Base-by-base conservation (phyloP, 2,888 invertebrate species). In the Auanema sp. region DNA sequence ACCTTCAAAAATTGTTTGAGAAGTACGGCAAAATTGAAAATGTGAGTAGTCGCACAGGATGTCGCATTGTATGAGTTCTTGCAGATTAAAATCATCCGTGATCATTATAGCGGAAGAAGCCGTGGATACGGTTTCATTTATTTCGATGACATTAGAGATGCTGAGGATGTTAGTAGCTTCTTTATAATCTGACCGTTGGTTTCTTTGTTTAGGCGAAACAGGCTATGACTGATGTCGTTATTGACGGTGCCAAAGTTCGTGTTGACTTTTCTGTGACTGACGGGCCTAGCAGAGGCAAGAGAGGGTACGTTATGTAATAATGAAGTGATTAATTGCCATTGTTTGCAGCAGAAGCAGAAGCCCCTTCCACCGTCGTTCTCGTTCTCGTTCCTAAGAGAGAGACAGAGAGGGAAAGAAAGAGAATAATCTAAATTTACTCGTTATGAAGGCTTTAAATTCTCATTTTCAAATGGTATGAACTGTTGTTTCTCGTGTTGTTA, bases 21-120 rank as follows among this genome's bases (percentile, higher is more conserved):
- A 92, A 93, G 84, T 96, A 90, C 84, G 96, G 96, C 1, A 90
- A 90, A 0, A 90, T 96, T 41, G 92, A 94, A 84, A 90, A 92
- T 83, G 91, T 92, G 23, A 92, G 94, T 87, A 90, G 96, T 71
- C 93, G 47, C 16, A 47, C 47, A 58, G 91, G 93, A 80, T 95
- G 96, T 86, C 92, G 92, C 23, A 16, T 21, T n/a, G 10, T 58
- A 14, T 11, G 10, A 58, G 14, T 54, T 8, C 3, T 58, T 33
- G 14, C 4, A 41, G 50, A 42, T 33, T 18, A 49, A 12, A 1
- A 56, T 57, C 11, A 61, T 70, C 6, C 65, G 62, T 52, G 70
- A 70, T 54, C 65, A 65, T 25, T 52, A 51, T 24, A 65, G 65
- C 14, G 71, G 79, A 21, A 69, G 79, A 8, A 79, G 78, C 4